phyloP scores from a whole-genome alignment of 2,888 invertebrate species.

The Andrena fulva region DNA sequence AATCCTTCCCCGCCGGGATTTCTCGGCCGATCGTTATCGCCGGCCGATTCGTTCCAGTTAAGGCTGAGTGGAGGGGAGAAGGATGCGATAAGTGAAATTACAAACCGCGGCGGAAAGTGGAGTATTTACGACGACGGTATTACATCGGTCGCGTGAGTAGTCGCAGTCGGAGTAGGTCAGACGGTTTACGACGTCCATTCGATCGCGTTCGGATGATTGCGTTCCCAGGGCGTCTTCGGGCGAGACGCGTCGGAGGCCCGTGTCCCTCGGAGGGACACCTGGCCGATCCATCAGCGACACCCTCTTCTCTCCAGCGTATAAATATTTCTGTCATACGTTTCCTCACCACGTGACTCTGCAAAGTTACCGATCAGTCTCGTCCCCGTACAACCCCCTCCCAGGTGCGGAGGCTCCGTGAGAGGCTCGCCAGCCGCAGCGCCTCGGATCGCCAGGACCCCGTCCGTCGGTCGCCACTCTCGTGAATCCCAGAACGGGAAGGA shows the following conservation, averaged over 20 bases:
- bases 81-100: conserved; percentile 10
- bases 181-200: conserved; percentile 16
- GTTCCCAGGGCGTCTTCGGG: too few relatives aligned
- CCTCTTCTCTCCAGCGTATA: too few relatives aligned
- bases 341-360: not conserved
- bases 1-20: too few relatives aligned
- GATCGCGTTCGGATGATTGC: not conserved
- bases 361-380: too few relatives aligned
- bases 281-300: too few relatives aligned
- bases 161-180: conserved; percentile 25
- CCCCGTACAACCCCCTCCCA: not conserved
- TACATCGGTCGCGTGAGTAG: conserved; percentile 30
- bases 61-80: not conserved
- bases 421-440: not conserved
- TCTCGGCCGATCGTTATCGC: not conserved
- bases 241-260: too few relatives aligned
- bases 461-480: conserved; percentile 15
- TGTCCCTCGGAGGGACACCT: too few relatives aligned
- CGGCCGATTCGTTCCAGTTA: not conserved
- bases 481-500: not conserved
- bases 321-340: too few relatives aligned
- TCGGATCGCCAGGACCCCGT: conserved; percentile 10
- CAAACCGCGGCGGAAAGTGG: conserved; percentile 10
- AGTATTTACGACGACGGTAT: conserved; percentile 3
- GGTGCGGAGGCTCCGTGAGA: not conserved